Percentiles rank a stretch among this genome's conserved stretches.
Conservation (phyloP, 1,140 invertebrate genomes). For the Panagrolaimus sp. region DNA sequence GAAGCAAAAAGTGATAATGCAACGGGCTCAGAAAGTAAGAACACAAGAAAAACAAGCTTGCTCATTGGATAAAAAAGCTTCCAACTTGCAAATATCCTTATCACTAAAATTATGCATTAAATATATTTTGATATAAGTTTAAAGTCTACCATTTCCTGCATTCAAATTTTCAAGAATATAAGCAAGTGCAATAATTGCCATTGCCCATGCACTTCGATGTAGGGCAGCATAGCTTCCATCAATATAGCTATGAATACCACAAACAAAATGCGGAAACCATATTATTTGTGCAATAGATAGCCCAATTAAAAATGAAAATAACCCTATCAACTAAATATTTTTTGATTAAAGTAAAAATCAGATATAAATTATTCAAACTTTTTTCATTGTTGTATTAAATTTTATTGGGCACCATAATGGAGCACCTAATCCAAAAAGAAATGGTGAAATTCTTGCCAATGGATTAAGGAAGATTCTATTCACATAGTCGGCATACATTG, state of each 20-base stretch:
- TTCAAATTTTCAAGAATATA: slow-evolving; percentile 22
- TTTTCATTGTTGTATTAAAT: not conserved
- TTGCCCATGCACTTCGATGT: slow-evolving; percentile 29
- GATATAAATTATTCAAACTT: not conserved
- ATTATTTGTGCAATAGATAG: slow-evolving; percentile 12
- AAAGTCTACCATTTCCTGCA: slow-evolving; percentile 32
- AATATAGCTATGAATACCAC: not conserved
- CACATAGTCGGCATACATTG: slow-evolving; percentile 22
- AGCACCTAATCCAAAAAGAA: slow-evolving; percentile 24
- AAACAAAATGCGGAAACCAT: slow-evolving; percentile 9
- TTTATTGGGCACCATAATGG: slow-evolving; percentile 1
- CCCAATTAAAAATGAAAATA: not conserved
- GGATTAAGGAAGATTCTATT: slow-evolving; percentile 39
- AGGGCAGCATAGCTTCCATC: slow-evolving; percentile 26
- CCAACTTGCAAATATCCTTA: slow-evolving; percentile 33
- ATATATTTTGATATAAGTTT: not conserved
- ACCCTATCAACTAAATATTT: slow-evolving; percentile 8
- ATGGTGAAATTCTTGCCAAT: slow-evolving; percentile 25
- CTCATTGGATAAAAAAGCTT: slow-evolving; percentile 33
- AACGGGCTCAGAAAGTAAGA: slow-evolving; percentile 39
- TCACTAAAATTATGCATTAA: slow-evolving; percentile 12
- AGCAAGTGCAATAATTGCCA: slow-evolving; percentile 24
- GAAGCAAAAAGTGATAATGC: slow-evolving; percentile 38
- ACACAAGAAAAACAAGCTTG: slow-evolving; percentile 33
- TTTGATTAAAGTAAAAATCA: no score